Base-by-base conservation (phyloP, 2,888 invertebrate species). In the Dryobota labecula region DNA sequence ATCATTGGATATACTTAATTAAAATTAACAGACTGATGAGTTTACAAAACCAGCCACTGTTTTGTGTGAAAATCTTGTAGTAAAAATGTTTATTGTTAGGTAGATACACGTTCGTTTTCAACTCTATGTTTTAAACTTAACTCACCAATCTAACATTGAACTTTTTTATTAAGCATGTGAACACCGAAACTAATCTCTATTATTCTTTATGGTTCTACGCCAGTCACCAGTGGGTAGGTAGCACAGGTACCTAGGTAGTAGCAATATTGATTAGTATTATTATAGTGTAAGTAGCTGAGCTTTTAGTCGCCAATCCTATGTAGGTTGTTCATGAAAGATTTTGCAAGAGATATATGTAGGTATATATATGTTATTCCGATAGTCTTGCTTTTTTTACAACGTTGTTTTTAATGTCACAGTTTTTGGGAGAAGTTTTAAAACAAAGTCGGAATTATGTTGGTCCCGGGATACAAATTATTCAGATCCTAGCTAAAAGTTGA, bases 381-480 rank as follows among this genome's bases (percentile, higher is more conserved):
- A n/a, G 15, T 51, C 6, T 24, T 41, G 30, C n/a, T 43, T 65
- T 20, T 30, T 45, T n/a, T 24, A 13, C 18, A 57, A 20, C 36
- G 5, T 63, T 13, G 0, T 13, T 60, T 54, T 38, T 38, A n/a
- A 38, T n/a, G n/a, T 24, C 11, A 9, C 38, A 27, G 27, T 8
- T 54, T 71, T 71, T 11, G n/a, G 30, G 49, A 43, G 33, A 49
- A 36, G 41, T 60, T 61, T 49, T 33, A 11, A 60, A 73, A 54
- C 5, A 78, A 57, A 45, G 41, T 58, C 9, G 13, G 49, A 73
- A 56, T 56, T 30, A 78, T 51, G 20, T 74, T 74, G 73, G 79
- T 79, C 80, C 74, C 74, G 43, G 62, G 56, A 58, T 77, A 38
- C 24, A 45, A 60, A 43, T 38, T 49, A 45, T 78, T 78, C 24